Conservation (phyloP, 2,888 invertebrate genomes). For the Lepidocyrtinus sp. region DNA sequence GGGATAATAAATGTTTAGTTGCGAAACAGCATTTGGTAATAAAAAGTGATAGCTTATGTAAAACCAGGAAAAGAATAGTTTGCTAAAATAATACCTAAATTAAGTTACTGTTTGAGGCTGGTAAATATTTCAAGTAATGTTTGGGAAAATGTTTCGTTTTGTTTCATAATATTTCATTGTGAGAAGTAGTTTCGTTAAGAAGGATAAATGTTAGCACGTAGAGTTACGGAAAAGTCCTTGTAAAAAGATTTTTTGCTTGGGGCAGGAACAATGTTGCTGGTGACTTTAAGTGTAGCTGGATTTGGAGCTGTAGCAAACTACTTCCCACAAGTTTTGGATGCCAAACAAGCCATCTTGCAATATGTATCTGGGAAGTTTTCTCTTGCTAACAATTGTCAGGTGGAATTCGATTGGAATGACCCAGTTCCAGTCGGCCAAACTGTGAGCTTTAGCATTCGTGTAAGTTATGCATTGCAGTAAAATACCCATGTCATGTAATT, state of each 20-base stretch:
- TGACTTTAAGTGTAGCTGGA: constrained; percentile 90
- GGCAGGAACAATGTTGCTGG: constrained; percentile 88
- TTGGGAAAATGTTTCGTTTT: not conserved
- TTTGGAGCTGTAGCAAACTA: constrained; percentile 91
- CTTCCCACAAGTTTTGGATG: constrained; percentile 92
- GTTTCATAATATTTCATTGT: not conserved
- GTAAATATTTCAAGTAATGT: not conserved
- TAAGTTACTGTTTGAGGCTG: not conserved
- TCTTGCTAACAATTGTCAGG: constrained; percentile 88
- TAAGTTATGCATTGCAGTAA: constrained; percentile 70
- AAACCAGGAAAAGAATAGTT: too few relatives aligned
- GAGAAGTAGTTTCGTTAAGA: not conserved
- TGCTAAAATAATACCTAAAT: not conserved
- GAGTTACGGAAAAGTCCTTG: not conserved
- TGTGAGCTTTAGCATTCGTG: constrained; percentile 88
- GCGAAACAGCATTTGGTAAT: too few relatives aligned
- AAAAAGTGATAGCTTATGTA: too few relatives aligned
- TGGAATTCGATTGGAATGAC: constrained; percentile 92
- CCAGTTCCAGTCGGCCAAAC: constrained; percentile 92
- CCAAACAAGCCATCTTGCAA: constrained; percentile 89
- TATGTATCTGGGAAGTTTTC: constrained; percentile 94
- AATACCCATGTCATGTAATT: too few relatives aligned
- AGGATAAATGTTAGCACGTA: not conserved
- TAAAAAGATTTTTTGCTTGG: constrained; percentile 20
- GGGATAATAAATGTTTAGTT: too few relatives aligned